A percentile compares a stretch with the other conserved stretches of the same genome.
phyloP scores from a whole-genome alignment of 1,140 invertebrate species.

The Zaprionus vittiger region DNA sequence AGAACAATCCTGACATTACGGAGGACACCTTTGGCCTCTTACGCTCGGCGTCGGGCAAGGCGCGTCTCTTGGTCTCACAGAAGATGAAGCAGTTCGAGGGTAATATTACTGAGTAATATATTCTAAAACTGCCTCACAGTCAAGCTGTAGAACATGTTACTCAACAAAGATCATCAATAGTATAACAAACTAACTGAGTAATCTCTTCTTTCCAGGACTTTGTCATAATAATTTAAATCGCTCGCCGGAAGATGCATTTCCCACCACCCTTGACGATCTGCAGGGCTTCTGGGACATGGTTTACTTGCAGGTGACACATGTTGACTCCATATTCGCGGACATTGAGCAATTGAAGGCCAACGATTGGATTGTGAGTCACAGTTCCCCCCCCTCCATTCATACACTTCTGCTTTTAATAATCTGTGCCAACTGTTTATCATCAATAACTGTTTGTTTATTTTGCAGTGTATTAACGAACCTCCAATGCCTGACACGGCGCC shows the following conservation, averaged over 20 bases:
- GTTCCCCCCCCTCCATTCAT: too few species aligned
- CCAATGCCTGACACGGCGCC: conserved; percentile 6
- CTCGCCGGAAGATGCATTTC: conserved; percentile 91
- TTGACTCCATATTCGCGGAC: conserved; percentile 91
- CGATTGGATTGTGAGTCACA: conserved; percentile 87
- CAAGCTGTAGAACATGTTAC: too few species aligned
- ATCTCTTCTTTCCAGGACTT: conserved; percentile 83
- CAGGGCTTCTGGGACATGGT: conserved; percentile 99
- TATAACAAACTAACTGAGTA: too few species aligned
- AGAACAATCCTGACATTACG: conserved; percentile 85
- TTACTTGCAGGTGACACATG: conserved; percentile 93
- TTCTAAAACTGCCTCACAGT: too few species aligned
- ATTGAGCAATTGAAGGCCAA: conserved; percentile 89
- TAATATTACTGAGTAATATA: conserved; percentile 36
- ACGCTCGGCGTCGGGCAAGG: conserved; percentile 95
- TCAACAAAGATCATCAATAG: too few species aligned
- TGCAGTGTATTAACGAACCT: conserved; percentile 36
- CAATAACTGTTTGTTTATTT: background rate
- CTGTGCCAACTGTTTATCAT: conserved; percentile 10
- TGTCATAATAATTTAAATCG: conserved; percentile 88
- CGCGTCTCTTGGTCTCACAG: conserved; percentile 93
- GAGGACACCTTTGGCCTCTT: conserved; percentile 93
- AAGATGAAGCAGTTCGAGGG: conserved; percentile 98
- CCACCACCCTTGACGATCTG: conserved; percentile 93
- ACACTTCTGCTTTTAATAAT: background rate